phyloP scores from a whole-genome alignment of 64 coral and sea anemone species.

The Montipora cactus region DNA sequence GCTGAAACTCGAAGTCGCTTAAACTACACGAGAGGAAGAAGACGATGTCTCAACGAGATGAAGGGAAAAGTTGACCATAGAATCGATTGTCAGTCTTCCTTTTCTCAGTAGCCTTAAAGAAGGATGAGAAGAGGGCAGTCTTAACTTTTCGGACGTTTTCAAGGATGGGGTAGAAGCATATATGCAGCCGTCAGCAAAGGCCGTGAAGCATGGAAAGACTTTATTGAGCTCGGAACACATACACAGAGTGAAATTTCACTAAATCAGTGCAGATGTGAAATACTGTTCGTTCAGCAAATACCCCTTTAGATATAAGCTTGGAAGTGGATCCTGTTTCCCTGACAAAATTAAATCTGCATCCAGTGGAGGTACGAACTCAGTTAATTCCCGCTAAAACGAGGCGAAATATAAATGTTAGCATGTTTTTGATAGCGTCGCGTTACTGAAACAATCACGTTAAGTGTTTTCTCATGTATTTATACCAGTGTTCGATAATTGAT shows the following conservation, averaged over 20 bases:
- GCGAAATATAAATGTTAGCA: neutral
- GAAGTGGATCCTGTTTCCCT: neutral
- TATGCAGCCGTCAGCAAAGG: too few relatives aligned
- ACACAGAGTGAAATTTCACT: conserved; percentile 10
- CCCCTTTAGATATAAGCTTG: too few relatives aligned
- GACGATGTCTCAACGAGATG: too few relatives aligned
- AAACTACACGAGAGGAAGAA: conserved; percentile 19
- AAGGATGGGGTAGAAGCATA: too few relatives aligned
- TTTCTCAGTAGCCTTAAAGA: too few relatives aligned
- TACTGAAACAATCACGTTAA: neutral
- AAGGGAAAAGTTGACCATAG: too few relatives aligned
- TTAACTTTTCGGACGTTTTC: too few relatives aligned
- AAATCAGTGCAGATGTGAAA: conserved; percentile 43
- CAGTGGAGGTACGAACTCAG: neutral
- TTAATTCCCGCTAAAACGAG: neutral
- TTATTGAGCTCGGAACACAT: neutral
- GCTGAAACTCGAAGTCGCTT: neutral
- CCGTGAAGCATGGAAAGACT: too few relatives aligned
- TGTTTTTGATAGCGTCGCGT: neutral
- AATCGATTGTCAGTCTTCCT: too few relatives aligned
- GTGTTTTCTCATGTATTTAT: neutral
- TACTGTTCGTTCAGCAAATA: conserved; percentile 10
- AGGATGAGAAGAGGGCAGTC: too few relatives aligned
- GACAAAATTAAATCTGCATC: neutral
- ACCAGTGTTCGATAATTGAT: neutral